Evolutionary conservation across 2,113 vertebrate genomes (phyloP), one percentile per base, ranked within the genome.

Genomic region (Pelobates fuscus): DNA sequence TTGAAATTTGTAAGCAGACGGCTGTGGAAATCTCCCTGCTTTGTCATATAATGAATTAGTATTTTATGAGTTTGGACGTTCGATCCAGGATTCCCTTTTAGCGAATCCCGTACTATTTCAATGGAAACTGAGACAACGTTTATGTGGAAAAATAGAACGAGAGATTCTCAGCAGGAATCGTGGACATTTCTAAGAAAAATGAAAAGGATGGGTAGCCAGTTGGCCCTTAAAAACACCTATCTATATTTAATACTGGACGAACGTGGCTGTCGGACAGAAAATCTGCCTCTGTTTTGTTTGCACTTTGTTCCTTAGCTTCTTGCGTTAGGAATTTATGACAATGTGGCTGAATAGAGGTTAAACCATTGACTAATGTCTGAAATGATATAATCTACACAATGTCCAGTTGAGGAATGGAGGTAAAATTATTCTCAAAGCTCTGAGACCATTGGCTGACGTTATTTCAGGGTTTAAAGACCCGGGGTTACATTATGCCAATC

Each of bases 121-220:
- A 15, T 73, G 71, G 71, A 73, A 73, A 64, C n/a, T 30, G 20
- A 63, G 46, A 64, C 70, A 55, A 21, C 46, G 43, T 73, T 73
- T 64, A 73, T 73, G 71, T 73, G 71, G 71, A 73, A 73, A 73
- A 64, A 64, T 62, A 24, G 49, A 25, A 59, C 62, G 70, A 49
- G 15, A 57, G 24, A 49, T 62, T 71, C 37, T 41, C 32, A 37
- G 44, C 29, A 14, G 20, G 24, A 73, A 54, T 55, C 71, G 24
- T 73, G 71, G 71, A 73, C 64, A 73, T 73, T 37, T 57, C 71
- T 41, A 29, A 55, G 29, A 59, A 73, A 44, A n/a, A n/a, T n/a
- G n/a, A n/a, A n/a, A n/a, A n/a, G n/a, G n/a, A n/a, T 57, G 62
- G 63, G 63, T 72, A 65, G 46, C 49, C 29, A 49, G 62, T 58